These are phyloP conservation scores for Elanoides forficatus DNA, from an alignment of 2,113 vertebrate species.

Conservation along the genomic window DNA sequence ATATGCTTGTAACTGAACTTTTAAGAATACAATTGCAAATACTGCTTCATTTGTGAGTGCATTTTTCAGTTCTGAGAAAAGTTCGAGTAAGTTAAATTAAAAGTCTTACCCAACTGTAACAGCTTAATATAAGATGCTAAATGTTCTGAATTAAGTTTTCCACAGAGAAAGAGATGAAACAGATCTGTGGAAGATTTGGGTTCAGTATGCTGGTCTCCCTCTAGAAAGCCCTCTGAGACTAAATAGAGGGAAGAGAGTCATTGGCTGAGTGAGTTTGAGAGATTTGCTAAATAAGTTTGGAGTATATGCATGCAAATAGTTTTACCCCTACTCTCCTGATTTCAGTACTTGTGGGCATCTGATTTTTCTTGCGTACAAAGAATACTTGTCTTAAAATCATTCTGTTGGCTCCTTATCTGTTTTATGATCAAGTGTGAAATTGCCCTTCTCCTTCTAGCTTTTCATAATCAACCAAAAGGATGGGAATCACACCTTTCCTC, in stretches of 20 bases:
- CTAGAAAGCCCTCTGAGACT: background rate
- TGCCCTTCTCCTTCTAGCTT: background rate
- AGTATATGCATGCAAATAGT: background rate
- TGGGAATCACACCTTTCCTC: background rate
- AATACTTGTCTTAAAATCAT: background rate
- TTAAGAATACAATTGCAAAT: background rate
- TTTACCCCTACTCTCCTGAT: background rate
- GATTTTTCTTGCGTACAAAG: background rate
- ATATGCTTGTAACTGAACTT: background rate
- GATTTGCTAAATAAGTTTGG: background rate
- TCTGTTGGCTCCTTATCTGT: background rate
- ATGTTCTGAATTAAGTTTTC: background rate
- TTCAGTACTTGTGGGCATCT: background rate
- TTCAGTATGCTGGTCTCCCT: background rate
- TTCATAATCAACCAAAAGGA: background rate
- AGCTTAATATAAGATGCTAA: background rate
- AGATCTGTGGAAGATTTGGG: background rate
- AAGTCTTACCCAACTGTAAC: background rate
- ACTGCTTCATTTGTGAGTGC: background rate
- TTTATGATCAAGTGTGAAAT: background rate
- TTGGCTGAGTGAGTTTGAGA: background rate
- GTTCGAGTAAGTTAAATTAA: background rate
- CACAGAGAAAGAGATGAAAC: background rate
- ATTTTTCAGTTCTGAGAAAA: background rate
- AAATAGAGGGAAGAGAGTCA: background rate